These are phyloP conservation scores for Empidonax alnorum DNA, from an alignment of 2,113 vertebrate species.

Conservation along the genomic window DNA sequence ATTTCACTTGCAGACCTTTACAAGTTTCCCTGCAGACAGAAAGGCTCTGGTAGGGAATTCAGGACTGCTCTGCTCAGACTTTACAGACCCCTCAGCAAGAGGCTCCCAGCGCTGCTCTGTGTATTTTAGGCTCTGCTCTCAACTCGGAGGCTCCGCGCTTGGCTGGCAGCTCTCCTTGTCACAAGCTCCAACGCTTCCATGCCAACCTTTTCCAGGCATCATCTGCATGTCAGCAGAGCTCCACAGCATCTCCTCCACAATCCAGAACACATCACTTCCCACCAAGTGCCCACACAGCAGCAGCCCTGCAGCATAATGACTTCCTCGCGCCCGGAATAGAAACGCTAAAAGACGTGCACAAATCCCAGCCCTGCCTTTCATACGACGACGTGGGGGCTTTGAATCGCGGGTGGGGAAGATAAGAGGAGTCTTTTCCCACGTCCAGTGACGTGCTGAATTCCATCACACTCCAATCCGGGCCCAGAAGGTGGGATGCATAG, in stretches of 20 bases:
- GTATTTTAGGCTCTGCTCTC: conserved; percentile 2
- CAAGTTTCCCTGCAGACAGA: neutral
- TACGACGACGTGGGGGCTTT: neutral
- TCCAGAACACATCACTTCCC: conserved; percentile 38
- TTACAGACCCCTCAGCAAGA: neutral
- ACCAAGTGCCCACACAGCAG: conserved; percentile 12
- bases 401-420: neutral
- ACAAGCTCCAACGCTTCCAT: neutral
- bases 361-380: neutral
- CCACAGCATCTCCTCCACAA: neutral
- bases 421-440: neutral
- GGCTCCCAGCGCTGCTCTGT: neutral
- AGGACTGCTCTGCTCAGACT: neutral
- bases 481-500: neutral
- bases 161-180: conserved; percentile 36
- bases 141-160: neutral
- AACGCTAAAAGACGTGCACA: neutral
- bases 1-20: neutral
- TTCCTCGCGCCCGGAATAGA: neutral
- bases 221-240: conserved; percentile 13
- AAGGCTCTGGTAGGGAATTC: neutral
- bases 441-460: neutral
- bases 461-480: neutral
- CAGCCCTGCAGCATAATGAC: conserved; percentile 20
- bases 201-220: conserved; percentile 49